A percentile compares a stretch with the other conserved stretches of the same genome.
phyloP scores from a whole-genome alignment of 2,113 vertebrate species.

The Mixornis gularis region DNA sequence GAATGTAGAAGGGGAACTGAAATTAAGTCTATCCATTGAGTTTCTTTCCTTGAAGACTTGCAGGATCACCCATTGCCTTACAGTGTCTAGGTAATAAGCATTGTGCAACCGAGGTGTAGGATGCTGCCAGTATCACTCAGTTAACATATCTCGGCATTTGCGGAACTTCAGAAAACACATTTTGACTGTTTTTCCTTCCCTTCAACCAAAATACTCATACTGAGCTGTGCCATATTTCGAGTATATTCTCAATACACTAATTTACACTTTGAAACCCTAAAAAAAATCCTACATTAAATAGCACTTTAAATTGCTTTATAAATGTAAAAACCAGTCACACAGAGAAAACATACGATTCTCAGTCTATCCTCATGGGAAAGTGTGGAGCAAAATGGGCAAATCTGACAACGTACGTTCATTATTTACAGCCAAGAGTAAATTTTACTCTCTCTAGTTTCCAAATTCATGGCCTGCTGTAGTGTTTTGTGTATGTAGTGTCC shows the following conservation, averaged over 20 bases:
- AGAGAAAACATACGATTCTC: slow-evolving; percentile 45
- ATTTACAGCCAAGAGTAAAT: neutral
- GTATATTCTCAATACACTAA: slow-evolving; percentile 54
- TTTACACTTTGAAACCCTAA: slow-evolving; percentile 41
- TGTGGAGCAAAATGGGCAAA: slow-evolving; percentile 27
- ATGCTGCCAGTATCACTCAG: neutral
- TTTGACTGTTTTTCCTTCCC: slow-evolving; percentile 21
- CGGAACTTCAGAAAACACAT: neutral
- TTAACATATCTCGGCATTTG: neutral
- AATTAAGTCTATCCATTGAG: neutral
- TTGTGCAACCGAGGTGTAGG: slow-evolving; percentile 59
- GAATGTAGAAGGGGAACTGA: neutral
- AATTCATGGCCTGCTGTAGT: slow-evolving; percentile 59
- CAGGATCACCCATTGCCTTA: slow-evolving; percentile 25
- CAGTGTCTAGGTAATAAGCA: slow-evolving; percentile 49
- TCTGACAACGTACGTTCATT: neutral
- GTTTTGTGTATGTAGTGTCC: slow-evolving; percentile 56
- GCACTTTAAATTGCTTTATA: slow-evolving; percentile 43
- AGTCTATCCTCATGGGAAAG: slow-evolving; percentile 62
- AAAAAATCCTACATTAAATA: slow-evolving; percentile 12
- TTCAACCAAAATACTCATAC: slow-evolving; percentile 37
- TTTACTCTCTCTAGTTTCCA: slow-evolving; percentile 19
- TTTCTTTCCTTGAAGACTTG: slow-evolving; percentile 1
- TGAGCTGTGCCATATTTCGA: slow-evolving; percentile 53
- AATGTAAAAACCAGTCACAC: slow-evolving; percentile 45